A percentile compares a stretch with the other conserved stretches of the same genome.
phyloP scores from a whole-genome alignment of 1,140 invertebrate species.

The Pogonomyrmex californicus region DNA sequence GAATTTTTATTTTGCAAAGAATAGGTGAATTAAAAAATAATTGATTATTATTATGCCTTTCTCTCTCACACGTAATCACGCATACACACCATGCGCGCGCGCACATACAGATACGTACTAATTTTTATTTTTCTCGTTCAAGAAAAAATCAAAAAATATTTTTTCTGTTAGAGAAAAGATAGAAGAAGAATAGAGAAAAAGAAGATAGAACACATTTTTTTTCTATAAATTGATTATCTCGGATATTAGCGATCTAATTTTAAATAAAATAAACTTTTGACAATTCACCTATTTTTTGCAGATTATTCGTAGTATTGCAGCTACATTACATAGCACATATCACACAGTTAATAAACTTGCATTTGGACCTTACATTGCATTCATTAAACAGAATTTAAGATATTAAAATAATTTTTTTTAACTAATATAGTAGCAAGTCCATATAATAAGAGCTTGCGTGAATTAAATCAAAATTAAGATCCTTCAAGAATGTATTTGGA shows the following conservation, averaged over 20 bases:
- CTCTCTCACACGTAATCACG: background rate
- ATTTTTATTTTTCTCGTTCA: background rate
- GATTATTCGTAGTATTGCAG: constrained; percentile 37
- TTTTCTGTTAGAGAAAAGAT: background rate
- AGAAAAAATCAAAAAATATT: background rate
- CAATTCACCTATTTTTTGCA: constrained; percentile 34
- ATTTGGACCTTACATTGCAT: constrained; percentile 62
- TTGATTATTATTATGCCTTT: background rate
- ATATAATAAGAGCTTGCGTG: constrained; percentile 6
- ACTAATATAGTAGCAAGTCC: constrained; percentile 32
- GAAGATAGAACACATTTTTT: constrained; percentile 5
- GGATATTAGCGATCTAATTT: background rate
- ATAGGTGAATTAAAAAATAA: constrained; percentile 19
- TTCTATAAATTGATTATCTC: background rate
- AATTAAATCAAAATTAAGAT: constrained; percentile 21
- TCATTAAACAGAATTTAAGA: constrained; percentile 38
- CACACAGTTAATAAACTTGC: constrained; percentile 62
- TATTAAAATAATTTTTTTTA: constrained; percentile 48
- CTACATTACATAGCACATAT: constrained; percentile 65
- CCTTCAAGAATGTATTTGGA: constrained; percentile 13
- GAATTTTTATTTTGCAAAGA: constrained; percentile 33
- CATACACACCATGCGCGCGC: background rate
- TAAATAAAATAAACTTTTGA: background rate
- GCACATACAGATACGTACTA: background rate
- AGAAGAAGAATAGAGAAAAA: background rate